Conservation (phyloP, 2,113 vertebrate genomes). For the Egretta garzetta region DNA sequence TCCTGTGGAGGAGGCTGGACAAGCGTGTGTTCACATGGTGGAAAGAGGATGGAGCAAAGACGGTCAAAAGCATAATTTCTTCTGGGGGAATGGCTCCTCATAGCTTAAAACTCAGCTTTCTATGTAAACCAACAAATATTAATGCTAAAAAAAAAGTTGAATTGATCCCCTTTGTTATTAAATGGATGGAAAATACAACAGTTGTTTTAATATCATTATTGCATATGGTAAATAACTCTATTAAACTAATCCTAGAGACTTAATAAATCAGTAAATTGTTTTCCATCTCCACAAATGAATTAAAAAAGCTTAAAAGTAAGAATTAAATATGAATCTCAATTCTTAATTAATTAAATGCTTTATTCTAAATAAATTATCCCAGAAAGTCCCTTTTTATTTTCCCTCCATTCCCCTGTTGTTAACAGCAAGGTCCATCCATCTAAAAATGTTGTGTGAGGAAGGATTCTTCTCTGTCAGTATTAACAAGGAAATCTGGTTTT, state of each 20-base stretch:
- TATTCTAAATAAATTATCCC: not conserved
- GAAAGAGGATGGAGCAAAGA: not conserved
- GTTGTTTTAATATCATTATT: not conserved
- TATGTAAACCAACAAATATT: not conserved
- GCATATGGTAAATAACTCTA: not conserved
- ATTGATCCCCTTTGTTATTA: not conserved
- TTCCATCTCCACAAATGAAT: not conserved
- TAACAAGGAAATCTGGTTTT: not conserved
- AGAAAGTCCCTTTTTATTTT: not conserved
- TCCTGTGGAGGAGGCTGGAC: not conserved
- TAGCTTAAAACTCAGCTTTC: not conserved
- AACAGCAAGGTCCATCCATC: not conserved
- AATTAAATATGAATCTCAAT: not conserved
- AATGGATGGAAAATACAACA: not conserved
- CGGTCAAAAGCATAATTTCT: accelerated
- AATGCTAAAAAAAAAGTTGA: not conserved
- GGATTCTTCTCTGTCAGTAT: not conserved
- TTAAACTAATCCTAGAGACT: not conserved
- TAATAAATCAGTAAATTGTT: not conserved
- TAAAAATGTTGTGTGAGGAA: not conserved
- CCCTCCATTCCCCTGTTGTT: not conserved
- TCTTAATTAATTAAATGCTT: not conserved
- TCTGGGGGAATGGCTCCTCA: not conserved
- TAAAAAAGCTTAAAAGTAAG: not conserved
- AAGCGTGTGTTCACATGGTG: accelerated